Base-by-base conservation (phyloP, 2,113 vertebrate genomes). In the Eurypyga helias region DNA sequence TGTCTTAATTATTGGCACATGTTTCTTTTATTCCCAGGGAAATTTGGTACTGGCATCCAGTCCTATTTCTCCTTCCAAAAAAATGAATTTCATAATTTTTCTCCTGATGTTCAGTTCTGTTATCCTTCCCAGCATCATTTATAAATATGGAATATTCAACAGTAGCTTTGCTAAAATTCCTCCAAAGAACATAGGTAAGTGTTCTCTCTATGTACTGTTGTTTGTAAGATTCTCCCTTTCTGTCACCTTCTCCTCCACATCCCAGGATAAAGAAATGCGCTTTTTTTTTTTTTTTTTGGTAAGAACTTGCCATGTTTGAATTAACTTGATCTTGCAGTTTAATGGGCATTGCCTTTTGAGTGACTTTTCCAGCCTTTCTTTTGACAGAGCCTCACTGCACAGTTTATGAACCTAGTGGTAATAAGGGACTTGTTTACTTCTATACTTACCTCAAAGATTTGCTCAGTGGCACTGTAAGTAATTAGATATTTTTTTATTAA, bases 31-130 rank as follows among this genome's bases (percentile, higher is more conserved):
- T 96, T 95, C 36, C 24, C 61, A 99, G 99, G 99, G 52, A 99
- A 99, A 98, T 99, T 99, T 85, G 99, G 99, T 89, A 99, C 99
- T 6, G 99, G 99, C 24, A 99, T 99, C 94, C 98, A 99, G 91
- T 99, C 99, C 24, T 99, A 99, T 92, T 99, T 99, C 97, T 99
- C 98, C 34, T 99, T 99, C 97, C 98, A n/a, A n/a, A n/a, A n/a
- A n/a, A n/a, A n/a, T n/a, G n/a, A 99, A 99, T 94, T 93, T 99
- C 66, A 85, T 99, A 57, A 99, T 99, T 83, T 99, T 99, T 90
- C 85, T 99, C 48, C 94, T 99, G 90, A 98, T 99, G 98, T 99
- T 99, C 93, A 82, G 97, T 93, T 98, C 99, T 77, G 97, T 99
- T 97, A 98, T 98, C 76, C 91, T 99, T 61, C 99, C 99, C 10